Base-by-base conservation (phyloP, 2,888 invertebrate genomes). In the Pristionchus entomophagus region DNA sequence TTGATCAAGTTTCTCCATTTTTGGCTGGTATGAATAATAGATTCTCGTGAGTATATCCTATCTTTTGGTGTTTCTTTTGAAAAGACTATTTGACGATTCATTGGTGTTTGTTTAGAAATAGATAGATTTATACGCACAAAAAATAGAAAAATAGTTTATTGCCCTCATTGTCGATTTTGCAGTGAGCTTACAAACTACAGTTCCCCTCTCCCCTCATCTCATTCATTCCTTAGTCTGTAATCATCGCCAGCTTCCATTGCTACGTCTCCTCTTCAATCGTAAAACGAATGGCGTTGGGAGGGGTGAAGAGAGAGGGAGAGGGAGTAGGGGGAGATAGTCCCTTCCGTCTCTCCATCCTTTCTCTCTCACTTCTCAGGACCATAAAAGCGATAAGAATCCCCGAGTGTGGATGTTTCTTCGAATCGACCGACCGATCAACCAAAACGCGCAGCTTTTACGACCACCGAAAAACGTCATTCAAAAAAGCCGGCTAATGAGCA, bases 321-420 rank as follows among this genome's bases (percentile, higher is more conserved):
- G n/a, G n/a, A n/a, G n/a, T n/a, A n/a, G 65, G 65, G 41, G 56
- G 38, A 12, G 73, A 73, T 73, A 73, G 73, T 38, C 73, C 41
- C 38, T 73, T 41, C 41, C 38, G 53, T 19, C 73, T 38, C 35
- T 38, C 35, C 45, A 29, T 49, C 49, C 45, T 41, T 22, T 19
- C 73, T 26, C 73, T 73, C n/a, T 38, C 73, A 32, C n/a, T n/a
- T 17, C 73, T 12, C 45, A 80, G 78, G 78, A 80, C 78, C 78
- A 80, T 80, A 80, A 80, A 80, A 80, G 41, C 19, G 78, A 80
- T 80, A 80, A 80, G 78, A 80, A 32, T 49, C 49, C 26, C 69
- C 4, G 22, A 38, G 35, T 73, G 45, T 22, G 73, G 73, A 73
- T 73, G 73, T 73, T 73, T 73, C 73, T 73, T 73, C 73, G 73